phyloP scores from a whole-genome alignment of 2,888 invertebrate genomes.

The Argynnis bischoffii region DNA sequence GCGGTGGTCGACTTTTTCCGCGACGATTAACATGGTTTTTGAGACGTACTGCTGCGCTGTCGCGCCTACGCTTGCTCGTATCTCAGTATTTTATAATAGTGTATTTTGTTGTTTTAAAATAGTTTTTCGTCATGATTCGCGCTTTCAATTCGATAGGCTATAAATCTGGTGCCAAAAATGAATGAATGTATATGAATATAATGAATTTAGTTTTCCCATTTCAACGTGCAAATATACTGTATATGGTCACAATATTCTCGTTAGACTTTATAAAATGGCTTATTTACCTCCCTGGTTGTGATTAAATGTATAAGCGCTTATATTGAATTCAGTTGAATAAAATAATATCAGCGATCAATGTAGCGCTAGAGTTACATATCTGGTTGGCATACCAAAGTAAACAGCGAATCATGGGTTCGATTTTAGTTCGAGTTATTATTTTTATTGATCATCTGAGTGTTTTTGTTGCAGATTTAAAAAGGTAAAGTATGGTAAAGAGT shows the following conservation, averaged over 20 bases:
- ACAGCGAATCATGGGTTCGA: too few species aligned
- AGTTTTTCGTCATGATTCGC: constrained; percentile 68
- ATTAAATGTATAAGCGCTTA: not conserved
- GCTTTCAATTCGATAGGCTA: constrained; percentile 67
- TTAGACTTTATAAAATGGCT: constrained; percentile 23
- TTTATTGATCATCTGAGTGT: too few species aligned
- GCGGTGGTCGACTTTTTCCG: constrained; percentile 78
- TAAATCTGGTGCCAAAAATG: constrained; percentile 78
- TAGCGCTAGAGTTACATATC: too few species aligned
- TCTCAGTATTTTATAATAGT: constrained; percentile 70
- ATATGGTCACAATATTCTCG: constrained; percentile 25
- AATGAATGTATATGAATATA: constrained; percentile 78
- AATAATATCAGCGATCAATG: not conserved
- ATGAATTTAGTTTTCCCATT: constrained; percentile 60
- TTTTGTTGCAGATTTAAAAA: too few species aligned
- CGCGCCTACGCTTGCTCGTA: constrained; percentile 49
- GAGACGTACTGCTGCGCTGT: constrained; percentile 55
- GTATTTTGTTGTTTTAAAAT: constrained; percentile 66
- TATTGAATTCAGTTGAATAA: not conserved
- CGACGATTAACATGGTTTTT: constrained; percentile 67
- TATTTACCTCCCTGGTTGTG: constrained; percentile 32
- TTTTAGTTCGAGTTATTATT: too few species aligned
- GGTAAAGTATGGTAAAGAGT: too few species aligned
- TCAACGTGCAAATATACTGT: constrained; percentile 26
- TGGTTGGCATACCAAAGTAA: too few species aligned